phyloP scores from a whole-genome alignment of 1,140 invertebrate genomes.

The Drosophila arizonae region DNA sequence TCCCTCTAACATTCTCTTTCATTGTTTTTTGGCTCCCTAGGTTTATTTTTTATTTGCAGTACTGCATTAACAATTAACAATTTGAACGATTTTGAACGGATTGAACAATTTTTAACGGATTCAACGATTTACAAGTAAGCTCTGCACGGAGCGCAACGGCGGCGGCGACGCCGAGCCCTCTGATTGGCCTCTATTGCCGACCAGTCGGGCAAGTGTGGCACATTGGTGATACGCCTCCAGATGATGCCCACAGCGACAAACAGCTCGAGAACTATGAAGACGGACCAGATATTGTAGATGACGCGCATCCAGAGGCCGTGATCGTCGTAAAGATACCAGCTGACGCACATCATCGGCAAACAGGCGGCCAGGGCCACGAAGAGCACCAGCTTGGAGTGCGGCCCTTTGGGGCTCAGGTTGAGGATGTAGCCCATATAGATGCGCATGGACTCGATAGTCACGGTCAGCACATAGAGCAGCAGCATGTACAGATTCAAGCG shows the following conservation, averaged over 20 bases:
- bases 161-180: background rate
- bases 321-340: background rate
- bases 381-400: background rate
- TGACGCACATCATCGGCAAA: background rate
- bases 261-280: background rate
- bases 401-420: background rate
- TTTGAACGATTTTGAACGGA: no score
- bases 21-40: no score
- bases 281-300: background rate
- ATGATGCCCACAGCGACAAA: background rate
- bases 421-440: conserved; percentile 3
- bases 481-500: background rate
- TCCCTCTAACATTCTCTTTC: no score
- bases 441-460: background rate
- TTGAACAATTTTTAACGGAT: background rate
- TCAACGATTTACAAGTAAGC: background rate
- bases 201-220: background rate
- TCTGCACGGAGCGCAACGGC: background rate
- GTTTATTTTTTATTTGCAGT: no score
- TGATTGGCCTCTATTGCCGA: background rate
- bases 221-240: background rate
- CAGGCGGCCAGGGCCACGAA: background rate
- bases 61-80: no score
- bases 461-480: background rate
- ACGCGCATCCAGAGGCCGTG: background rate